These are phyloP conservation scores for Yasuhikotakia modesta DNA, from an alignment of 2,797 vertebrate species.

Conservation along the genomic window DNA sequence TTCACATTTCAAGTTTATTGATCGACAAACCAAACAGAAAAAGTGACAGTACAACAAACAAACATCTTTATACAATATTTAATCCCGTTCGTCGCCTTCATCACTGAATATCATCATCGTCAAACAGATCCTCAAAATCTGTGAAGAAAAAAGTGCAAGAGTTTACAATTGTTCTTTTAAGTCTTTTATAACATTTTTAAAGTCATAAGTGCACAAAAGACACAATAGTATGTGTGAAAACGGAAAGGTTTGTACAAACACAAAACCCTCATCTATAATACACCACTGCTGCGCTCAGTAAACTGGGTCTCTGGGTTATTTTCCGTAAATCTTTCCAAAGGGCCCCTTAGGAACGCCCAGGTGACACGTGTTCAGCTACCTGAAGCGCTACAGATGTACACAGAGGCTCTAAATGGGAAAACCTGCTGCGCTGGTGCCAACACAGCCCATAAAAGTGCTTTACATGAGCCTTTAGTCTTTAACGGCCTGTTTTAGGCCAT, in stretches of 20 bases:
- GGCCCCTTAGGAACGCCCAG: neutral
- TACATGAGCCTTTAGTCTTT: slow-evolving; percentile 54
- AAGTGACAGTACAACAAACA: slow-evolving; percentile 37
- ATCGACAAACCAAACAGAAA: slow-evolving; percentile 14
- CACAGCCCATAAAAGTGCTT: slow-evolving; percentile 56
- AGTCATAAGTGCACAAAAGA: neutral
- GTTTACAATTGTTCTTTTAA: too few species aligned
- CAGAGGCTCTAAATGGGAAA: slow-evolving; percentile 48
- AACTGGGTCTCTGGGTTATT: neutral
- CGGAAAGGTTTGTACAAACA: neutral
- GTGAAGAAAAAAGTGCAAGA: slow-evolving; percentile 10
- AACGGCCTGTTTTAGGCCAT: slow-evolving; percentile 49
- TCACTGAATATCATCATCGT: slow-evolving; percentile 81
- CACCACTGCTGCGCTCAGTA: neutral
- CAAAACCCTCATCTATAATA: neutral
- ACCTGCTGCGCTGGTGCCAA: slow-evolving; percentile 63
- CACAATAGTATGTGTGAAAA: neutral
- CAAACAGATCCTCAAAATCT: slow-evolving; percentile 82
- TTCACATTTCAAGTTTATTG: slow-evolving; percentile 67
- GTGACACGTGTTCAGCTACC: slow-evolving; percentile 57
- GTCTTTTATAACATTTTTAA: neutral
- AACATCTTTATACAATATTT: slow-evolving; percentile 35
- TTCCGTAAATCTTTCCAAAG: slow-evolving; percentile 10
- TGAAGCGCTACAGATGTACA: slow-evolving; percentile 49
- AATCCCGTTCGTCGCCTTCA: slow-evolving; percentile 1